Evolutionary conservation across 2,888 invertebrate species (phyloP).

Genomic region (Phortica magna): DNA sequence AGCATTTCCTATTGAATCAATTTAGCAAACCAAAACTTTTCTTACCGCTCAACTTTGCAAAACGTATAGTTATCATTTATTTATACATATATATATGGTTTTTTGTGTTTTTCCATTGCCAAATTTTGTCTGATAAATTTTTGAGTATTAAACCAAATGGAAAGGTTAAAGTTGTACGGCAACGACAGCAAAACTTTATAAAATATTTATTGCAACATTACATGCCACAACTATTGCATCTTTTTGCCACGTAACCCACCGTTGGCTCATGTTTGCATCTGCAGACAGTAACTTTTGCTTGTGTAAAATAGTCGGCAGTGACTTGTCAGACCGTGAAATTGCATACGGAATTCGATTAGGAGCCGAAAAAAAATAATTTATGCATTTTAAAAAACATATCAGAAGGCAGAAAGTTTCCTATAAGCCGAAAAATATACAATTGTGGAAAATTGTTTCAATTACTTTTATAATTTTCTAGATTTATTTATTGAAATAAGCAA

Average conservation of each 20-base stretch:
- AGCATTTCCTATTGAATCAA: slow-evolving; percentile 69
- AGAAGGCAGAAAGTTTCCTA: too few species aligned
- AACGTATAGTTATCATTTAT: slow-evolving; percentile 35
- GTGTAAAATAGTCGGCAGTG: neutral
- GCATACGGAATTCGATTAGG: neutral
- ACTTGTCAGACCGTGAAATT: slow-evolving; percentile 1
- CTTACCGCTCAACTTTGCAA: slow-evolving; percentile 16
- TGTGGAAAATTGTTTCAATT: too few species aligned
- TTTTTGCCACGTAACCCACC: neutral
- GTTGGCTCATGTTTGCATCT: too few species aligned
- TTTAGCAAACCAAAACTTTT: slow-evolving; percentile 46
- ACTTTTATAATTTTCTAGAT: too few species aligned
- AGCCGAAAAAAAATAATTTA: too few species aligned
- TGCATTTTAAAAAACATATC: too few species aligned
- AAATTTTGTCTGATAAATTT: slow-evolving; percentile 36
- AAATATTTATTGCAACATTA: slow-evolving; percentile 10
- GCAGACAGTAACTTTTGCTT: neutral
- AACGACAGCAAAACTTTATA: slow-evolving; percentile 4
- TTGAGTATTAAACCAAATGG: slow-evolving; percentile 9
- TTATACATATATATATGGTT: slow-evolving; percentile 43
- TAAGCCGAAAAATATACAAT: too few species aligned
- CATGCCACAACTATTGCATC: neutral
- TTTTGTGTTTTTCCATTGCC: slow-evolving; percentile 35
- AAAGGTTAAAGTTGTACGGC: slow-evolving; percentile 1
- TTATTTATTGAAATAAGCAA: too few species aligned